phyloP scores from a whole-genome alignment of 1,140 invertebrate genomes.

The Melanaphis sacchari region DNA sequence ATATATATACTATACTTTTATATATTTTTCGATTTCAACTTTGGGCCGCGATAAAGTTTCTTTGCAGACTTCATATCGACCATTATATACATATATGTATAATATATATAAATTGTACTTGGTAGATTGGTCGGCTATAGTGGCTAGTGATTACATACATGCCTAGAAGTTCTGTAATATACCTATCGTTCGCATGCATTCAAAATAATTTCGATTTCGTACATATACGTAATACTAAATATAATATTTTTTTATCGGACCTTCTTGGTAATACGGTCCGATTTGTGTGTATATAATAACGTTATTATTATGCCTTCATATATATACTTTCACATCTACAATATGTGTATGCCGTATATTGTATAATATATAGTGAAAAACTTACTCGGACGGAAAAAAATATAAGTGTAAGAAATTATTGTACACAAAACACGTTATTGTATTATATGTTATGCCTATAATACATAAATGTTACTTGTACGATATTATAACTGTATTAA shows the following conservation, averaged over 20 bases:
- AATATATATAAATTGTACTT: background rate
- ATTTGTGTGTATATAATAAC: background rate
- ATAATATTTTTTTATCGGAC: background rate
- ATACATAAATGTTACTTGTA: background rate
- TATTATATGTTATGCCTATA: too few species aligned
- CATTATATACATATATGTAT: background rate
- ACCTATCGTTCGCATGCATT: background rate
- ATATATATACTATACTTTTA: background rate
- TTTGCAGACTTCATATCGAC: background rate
- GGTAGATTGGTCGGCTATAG: background rate
- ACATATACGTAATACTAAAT: background rate
- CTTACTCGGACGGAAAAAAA: background rate
- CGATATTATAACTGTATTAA: conserved; percentile 1
- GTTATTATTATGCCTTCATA: background rate
- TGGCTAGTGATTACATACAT: background rate
- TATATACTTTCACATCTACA: background rate
- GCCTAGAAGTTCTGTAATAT: background rate
- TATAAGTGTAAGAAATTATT: background rate
- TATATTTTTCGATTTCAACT: background rate
- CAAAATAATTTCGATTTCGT: background rate
- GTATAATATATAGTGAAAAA: background rate
- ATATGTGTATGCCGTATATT: background rate
- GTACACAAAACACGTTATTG: background rate
- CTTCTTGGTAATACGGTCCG: background rate
- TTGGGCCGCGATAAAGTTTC: background rate